These are phyloP conservation scores for Liodrosophila aerea DNA, from an alignment of 2,888 invertebrate genomes.

Conservation along the genomic window DNA sequence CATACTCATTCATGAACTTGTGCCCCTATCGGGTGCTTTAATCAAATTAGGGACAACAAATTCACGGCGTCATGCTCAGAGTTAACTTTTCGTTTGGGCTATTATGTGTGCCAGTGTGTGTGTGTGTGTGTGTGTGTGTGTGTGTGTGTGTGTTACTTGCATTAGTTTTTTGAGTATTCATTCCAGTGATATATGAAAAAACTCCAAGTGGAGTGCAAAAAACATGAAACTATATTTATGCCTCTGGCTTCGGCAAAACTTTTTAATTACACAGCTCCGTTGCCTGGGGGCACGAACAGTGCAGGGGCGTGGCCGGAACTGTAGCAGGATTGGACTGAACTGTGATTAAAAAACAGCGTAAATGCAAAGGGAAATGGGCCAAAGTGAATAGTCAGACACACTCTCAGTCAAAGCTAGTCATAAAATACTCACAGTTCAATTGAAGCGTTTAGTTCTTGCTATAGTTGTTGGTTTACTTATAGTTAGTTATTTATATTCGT, in stretches of 20 bases:
- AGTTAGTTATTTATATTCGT: not conserved
- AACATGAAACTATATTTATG: slow-evolving; percentile 27
- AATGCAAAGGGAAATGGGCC: slow-evolving; percentile 6
- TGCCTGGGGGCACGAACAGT: slow-evolving; percentile 17
- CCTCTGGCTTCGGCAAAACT: slow-evolving; percentile 41
- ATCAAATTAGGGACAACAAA: slow-evolving; percentile 35
- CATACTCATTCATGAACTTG: slow-evolving; percentile 34
- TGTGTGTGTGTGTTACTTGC: slow-evolving; percentile 3
- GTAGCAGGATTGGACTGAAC: slow-evolving; percentile 1
- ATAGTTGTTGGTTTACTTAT: too few species aligned
- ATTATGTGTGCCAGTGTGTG: too few species aligned
- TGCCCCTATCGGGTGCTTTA: slow-evolving; percentile 7
- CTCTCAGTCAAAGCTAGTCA: not conserved
- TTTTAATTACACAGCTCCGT: slow-evolving; percentile 63
- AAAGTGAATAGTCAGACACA: not conserved
- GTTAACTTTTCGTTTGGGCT: not conserved
- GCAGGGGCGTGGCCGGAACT: slow-evolving; percentile 11
- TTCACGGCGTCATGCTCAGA: slow-evolving; percentile 24
- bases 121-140: not conserved
- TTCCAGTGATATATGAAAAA: slow-evolving; percentile 12
- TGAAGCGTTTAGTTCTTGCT: too few species aligned
- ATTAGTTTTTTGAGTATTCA: slow-evolving; percentile 44
- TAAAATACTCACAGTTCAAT: too few species aligned
- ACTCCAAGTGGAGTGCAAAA: not conserved
- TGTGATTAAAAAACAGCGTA: slow-evolving; percentile 11